Evolutionary conservation across 2,888 invertebrate species (phyloP).

Genomic region (Drosophila neutralis): DNA sequence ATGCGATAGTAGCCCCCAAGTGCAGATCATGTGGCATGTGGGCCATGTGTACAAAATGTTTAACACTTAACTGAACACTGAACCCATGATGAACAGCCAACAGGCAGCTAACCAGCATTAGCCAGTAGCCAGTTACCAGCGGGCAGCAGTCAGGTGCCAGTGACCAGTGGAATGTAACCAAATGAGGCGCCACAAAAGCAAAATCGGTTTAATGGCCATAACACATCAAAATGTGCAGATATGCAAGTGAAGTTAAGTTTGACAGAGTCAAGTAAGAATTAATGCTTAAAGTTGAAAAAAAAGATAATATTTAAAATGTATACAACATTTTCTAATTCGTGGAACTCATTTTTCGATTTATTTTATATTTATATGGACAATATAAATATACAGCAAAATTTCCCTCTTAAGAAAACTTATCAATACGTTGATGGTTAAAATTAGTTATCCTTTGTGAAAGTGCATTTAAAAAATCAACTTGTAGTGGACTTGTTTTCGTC

Average conservation of each 20-base stretch:
- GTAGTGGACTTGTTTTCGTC: not conserved
- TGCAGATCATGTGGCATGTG: slow-evolving; percentile 9
- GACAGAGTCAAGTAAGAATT: slow-evolving; percentile 1
- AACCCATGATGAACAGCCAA: slow-evolving; percentile 32
- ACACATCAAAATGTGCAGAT: slow-evolving; percentile 35
- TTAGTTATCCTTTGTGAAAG: not conserved
- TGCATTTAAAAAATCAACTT: not conserved
- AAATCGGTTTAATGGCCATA: slow-evolving; percentile 59
- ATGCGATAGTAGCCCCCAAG: slow-evolving; percentile 28
- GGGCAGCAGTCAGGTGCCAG: slow-evolving; percentile 1
- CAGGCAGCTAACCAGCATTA: not conserved
- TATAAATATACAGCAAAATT: too few species aligned
- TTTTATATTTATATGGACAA: too few species aligned
- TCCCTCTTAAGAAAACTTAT: too few species aligned
- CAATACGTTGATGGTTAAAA: too few species aligned
- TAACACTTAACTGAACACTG: slow-evolving; percentile 64
- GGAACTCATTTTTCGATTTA: not conserved
- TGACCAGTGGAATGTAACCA: not conserved
- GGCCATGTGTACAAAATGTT: slow-evolving; percentile 48
- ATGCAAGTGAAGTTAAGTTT: slow-evolving; percentile 11
- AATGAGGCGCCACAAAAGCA: slow-evolving; percentile 47
- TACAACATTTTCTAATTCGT: not conserved
- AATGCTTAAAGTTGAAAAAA: not conserved
- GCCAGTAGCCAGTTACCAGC: not conserved
- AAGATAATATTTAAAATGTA: not conserved